These are phyloP conservation scores for Hydra vulgaris DNA, from an alignment of 30 jellyfish, hydroid and myxozoan species.

Conservation along the genomic window DNA sequence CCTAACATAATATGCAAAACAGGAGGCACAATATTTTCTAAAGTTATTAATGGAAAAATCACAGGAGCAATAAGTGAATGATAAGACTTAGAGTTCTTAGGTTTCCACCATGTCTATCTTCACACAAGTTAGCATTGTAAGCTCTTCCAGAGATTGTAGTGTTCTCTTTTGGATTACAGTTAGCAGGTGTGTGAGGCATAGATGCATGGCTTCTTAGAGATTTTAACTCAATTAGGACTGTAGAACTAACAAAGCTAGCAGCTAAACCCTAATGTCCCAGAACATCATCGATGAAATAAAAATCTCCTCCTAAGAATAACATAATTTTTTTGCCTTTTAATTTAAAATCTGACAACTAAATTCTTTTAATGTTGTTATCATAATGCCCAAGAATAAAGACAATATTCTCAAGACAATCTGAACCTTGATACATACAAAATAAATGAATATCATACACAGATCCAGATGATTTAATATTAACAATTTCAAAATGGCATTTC, in stretches of 20 bases:
- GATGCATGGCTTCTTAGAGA: no score
- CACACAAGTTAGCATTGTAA: no score
- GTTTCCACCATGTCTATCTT: no score
- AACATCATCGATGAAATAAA: no score
- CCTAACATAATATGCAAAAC: constrained; percentile 36
- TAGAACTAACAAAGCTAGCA: constrained; percentile 20
- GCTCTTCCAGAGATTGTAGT: no score
- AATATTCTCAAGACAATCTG: constrained; percentile 28
- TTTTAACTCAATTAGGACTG: neutral
- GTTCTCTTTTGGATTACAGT: no score
- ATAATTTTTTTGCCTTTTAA: constrained; percentile 16
- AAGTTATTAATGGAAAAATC: constrained; percentile 19
- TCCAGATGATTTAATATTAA: neutral
- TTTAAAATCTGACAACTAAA: constrained; percentile 13
- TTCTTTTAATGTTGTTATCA: neutral
- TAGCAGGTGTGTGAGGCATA: no score
- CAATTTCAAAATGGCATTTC: constrained; percentile 23
- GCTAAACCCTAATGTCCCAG: constrained; percentile 36
- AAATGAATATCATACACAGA: constrained; percentile 26
- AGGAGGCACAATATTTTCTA: constrained; percentile 37
- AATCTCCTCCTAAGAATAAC: no score
- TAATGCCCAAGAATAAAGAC: neutral
- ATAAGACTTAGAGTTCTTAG: constrained; percentile 13
- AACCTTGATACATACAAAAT: constrained; percentile 5
- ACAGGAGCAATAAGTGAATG: constrained; percentile 8